A percentile compares a stretch with the other conserved stretches of the same genome.
phyloP scores from a whole-genome alignment of 2,888 invertebrate genomes.

The Coelinius sp. region DNA sequence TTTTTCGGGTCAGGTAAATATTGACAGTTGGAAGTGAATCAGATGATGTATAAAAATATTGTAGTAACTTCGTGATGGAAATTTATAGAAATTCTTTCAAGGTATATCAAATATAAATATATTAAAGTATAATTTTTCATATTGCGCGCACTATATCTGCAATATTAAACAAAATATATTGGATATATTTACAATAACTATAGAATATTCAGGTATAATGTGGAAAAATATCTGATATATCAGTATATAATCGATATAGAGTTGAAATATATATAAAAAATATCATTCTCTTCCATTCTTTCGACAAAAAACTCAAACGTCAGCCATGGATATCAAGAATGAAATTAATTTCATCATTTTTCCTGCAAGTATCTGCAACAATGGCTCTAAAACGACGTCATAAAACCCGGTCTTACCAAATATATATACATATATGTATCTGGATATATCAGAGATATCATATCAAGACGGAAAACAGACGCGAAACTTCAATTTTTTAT shows the following conservation, averaged over 20 bases:
- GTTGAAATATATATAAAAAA: no score
- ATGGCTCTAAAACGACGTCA: background rate
- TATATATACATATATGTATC: no score
- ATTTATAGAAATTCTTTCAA: no score
- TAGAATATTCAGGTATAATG: no score
- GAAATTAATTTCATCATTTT: background rate
- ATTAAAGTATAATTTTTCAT: no score
- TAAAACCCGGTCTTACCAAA: background rate
- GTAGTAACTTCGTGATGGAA: no score
- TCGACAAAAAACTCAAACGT: background rate
- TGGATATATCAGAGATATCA: background rate
- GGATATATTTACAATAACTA: no score
- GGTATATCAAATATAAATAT: no score
- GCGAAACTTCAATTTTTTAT: constrained; percentile 25
- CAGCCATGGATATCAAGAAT: background rate
- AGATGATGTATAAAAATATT: background rate
- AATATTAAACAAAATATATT: no score
- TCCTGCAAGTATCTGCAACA: background rate
- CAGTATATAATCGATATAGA: no score
- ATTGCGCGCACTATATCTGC: no score
- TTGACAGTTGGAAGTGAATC: background rate
- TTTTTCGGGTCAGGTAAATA: background rate
- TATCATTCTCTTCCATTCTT: background rate
- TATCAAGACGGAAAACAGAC: background rate
- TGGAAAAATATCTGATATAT: no score